Conservation (phyloP, 1,140 invertebrate genomes). For the Bombus waltoni region DNA sequence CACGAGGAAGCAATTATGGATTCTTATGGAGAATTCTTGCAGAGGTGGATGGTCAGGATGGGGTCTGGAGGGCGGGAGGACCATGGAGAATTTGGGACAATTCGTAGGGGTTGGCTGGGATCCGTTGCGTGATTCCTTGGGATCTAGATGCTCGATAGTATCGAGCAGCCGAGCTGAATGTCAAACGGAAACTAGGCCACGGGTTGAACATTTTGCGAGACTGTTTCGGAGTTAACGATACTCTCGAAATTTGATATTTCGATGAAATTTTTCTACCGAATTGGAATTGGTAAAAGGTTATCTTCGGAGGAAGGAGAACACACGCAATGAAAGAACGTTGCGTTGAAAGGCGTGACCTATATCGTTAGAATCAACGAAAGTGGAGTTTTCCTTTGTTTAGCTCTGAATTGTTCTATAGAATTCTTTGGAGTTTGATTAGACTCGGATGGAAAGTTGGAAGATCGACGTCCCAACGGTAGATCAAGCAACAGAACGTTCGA, state of each 20-base stretch:
- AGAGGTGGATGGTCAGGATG: not conserved
- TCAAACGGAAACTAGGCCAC: not conserved
- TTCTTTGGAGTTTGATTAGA: not conserved
- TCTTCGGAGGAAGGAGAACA: not conserved
- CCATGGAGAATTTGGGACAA: not conserved
- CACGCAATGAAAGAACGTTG: not conserved
- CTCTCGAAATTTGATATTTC: not conserved
- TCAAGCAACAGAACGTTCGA: too few relatives aligned
- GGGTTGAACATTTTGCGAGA: not conserved
- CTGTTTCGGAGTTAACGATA: not conserved
- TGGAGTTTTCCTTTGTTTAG: too few relatives aligned
- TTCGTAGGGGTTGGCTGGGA: not conserved
- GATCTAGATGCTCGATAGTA: not conserved
- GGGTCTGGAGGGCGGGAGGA: too few relatives aligned
- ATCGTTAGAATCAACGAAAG: too few relatives aligned
- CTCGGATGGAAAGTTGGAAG: not conserved
- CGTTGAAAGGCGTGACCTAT: too few relatives aligned
- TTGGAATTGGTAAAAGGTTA: not conserved
- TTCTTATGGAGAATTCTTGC: too few relatives aligned
- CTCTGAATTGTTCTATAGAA: not conserved
- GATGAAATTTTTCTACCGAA: not conserved
- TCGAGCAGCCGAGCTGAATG: not conserved
- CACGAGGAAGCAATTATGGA: slow-evolving; percentile 7
- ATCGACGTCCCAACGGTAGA: not conserved
- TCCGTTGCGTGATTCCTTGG: not conserved